Percentiles rank a stretch among this genome's conserved stretches.
Evolutionary conservation across 2,888 invertebrate species (phyloP).

Genomic region (Rotaria sp.): DNA sequence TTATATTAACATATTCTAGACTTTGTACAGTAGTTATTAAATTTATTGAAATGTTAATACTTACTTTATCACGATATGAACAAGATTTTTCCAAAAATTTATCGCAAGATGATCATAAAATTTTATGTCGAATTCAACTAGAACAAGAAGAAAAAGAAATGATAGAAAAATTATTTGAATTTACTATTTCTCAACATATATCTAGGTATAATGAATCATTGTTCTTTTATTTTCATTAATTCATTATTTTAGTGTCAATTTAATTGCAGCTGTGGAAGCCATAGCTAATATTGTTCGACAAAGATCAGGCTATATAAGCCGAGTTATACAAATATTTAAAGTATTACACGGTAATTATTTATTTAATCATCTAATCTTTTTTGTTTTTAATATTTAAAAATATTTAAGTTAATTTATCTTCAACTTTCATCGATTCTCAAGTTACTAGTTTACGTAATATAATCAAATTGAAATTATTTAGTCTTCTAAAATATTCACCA

Average conservation of each 20-base stretch:
- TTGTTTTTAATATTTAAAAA: slow-evolving; percentile 13
- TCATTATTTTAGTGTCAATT: slow-evolving; percentile 65
- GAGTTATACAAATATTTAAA: slow-evolving; percentile 68
- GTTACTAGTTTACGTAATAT: slow-evolving; percentile 87
- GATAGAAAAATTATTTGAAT: slow-evolving; percentile 78
- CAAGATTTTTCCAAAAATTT: slow-evolving; percentile 74
- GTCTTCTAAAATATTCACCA: slow-evolving; percentile 72
- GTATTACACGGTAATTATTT: slow-evolving; percentile 59
- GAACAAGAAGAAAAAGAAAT: slow-evolving; percentile 79
- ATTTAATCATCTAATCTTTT: slow-evolving; percentile 11
- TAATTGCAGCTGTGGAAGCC: slow-evolving; percentile 89
- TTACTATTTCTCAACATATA: slow-evolving; percentile 87
- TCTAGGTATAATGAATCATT: slow-evolving; percentile 56
- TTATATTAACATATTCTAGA: slow-evolving; percentile 53
- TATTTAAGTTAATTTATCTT: slow-evolving; percentile 65
- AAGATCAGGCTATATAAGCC: slow-evolving; percentile 75
- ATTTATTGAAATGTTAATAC: slow-evolving; percentile 72
- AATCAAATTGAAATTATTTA: slow-evolving; percentile 65
- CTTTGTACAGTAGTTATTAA: slow-evolving; percentile 89
- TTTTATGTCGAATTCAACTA: slow-evolving; percentile 69
- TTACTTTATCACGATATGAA: slow-evolving; percentile 52
- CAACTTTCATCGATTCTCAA: slow-evolving; percentile 65
- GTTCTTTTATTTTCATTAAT: not conserved
- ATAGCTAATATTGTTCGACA: slow-evolving; percentile 81
- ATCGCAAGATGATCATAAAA: slow-evolving; percentile 68